phyloP scores from a whole-genome alignment of 2,888 invertebrate species.

The Carpatolechia fugitivella region DNA sequence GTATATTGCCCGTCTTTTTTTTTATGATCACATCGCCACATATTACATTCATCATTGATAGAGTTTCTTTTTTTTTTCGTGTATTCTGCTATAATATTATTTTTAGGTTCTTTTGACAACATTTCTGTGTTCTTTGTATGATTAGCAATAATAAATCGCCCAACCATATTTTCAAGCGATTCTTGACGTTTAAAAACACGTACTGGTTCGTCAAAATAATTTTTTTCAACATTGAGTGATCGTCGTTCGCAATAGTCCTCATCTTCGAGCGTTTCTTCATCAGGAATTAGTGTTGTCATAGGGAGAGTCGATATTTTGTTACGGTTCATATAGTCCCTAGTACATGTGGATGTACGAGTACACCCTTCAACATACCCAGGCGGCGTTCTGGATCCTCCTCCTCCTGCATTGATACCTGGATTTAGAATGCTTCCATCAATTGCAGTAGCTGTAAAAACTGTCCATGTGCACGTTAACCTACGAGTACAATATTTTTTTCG shows the following conservation, averaged over 20 bases:
- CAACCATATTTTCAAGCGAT: no score
- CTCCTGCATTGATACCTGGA: constrained; percentile 22
- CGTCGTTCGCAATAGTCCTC: constrained; percentile 68
- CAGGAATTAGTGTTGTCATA: constrained; percentile 5
- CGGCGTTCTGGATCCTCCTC: constrained; percentile 53
- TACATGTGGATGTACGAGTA: constrained; percentile 67
- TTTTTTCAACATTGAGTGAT: constrained; percentile 47
- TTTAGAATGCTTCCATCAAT: constrained; percentile 36
- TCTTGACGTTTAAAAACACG: background rate
- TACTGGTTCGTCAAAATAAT: constrained; percentile 34
- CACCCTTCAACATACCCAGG: constrained; percentile 68
- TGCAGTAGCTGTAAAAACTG: constrained; percentile 42
- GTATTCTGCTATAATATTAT: background rate
- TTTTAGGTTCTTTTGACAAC: background rate
- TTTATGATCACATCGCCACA: background rate
- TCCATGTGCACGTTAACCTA: constrained; percentile 69
- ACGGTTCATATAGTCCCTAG: constrained; percentile 57
- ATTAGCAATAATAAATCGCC: background rate
- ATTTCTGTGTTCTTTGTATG: background rate
- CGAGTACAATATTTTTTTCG: constrained; percentile 60
- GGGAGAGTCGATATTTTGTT: constrained; percentile 43
- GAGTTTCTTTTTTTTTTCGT: background rate
- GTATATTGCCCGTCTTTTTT: constrained; percentile 8
- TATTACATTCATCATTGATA: background rate
- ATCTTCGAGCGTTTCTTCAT: constrained; percentile 33